Percentiles rank a stretch among this genome's conserved stretches.
Conservation (phyloP, 2,113 vertebrate genomes). For the Cryptomyrus ogoouensis region DNA sequence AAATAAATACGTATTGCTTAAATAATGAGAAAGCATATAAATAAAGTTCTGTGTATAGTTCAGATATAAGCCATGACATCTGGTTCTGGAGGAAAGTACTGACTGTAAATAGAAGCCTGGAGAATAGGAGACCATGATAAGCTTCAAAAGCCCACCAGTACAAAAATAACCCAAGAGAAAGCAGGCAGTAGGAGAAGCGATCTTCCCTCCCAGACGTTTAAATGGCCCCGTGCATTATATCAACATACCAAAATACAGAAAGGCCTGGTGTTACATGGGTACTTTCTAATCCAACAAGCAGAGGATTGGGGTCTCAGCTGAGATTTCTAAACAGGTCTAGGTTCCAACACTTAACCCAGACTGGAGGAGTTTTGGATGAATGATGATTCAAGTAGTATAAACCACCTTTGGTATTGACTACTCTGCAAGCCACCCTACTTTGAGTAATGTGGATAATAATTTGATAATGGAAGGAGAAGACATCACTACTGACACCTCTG, state of each 20-base stretch:
- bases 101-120: neutral
- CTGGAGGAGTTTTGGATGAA: neutral
- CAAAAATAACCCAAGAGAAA: neutral
- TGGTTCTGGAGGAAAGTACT: neutral
- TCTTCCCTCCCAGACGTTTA: neutral
- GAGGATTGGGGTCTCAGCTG: neutral
- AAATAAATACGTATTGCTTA: conserved; percentile 13
- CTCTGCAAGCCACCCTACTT: neutral
- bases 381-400: neutral
- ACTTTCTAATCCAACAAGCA: neutral
- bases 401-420: conserved; percentile 11
- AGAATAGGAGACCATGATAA: neutral
- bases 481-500: neutral
- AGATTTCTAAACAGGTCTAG: neutral
- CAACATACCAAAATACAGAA: neutral
- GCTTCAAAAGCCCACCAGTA: neutral
- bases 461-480: neutral
- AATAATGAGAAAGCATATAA: conserved; percentile 10
- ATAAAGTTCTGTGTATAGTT: conserved; percentile 3
- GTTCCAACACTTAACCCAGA: neutral
- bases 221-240: neutral
- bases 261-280: neutral
- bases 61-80: neutral
- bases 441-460: neutral
- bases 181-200: neutral